Percentiles rank a stretch among this genome's conserved stretches.
phyloP scores from a whole-genome alignment of 2,797 vertebrate genomes.

The Poeciliopsis paucimaculata region DNA sequence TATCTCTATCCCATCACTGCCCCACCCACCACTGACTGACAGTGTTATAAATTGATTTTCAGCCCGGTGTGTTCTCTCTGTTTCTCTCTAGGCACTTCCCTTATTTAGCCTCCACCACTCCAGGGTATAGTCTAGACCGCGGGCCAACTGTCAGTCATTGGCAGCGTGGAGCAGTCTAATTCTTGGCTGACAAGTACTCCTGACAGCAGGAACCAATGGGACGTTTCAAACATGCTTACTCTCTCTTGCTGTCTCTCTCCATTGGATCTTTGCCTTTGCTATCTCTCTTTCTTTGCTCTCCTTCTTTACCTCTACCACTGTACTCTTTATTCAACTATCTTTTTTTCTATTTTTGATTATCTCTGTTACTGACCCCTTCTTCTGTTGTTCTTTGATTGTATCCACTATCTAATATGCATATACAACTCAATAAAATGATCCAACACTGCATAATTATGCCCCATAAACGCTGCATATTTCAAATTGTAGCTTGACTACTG shows the following conservation, averaged over 20 bases:
- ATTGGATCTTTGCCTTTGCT: slow-evolving; percentile 37
- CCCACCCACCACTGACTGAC: slow-evolving; percentile 70
- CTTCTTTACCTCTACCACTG: slow-evolving; percentile 24
- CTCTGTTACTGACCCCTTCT: slow-evolving; percentile 11
- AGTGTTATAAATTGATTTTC: slow-evolving; percentile 79
- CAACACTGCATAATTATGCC: not conserved
- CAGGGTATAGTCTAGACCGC: slow-evolving; percentile 78
- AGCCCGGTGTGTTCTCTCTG: slow-evolving; percentile 72
- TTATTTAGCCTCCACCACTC: slow-evolving; percentile 75
- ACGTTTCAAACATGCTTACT: slow-evolving; percentile 68
- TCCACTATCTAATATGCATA: slow-evolving; percentile 6
- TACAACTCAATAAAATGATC: slow-evolving; percentile 50
- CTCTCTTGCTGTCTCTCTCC: slow-evolving; percentile 55
- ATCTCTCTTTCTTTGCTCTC: slow-evolving; percentile 24
- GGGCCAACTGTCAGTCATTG: slow-evolving; percentile 71
- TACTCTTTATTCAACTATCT: slow-evolving; percentile 17
- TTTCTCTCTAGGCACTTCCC: slow-evolving; percentile 76
- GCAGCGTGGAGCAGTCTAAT: slow-evolving; percentile 74
- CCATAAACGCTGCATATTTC: not conserved
- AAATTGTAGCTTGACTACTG: slow-evolving; percentile 25
- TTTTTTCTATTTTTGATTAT: slow-evolving; percentile 22
- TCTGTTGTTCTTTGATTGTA: slow-evolving; percentile 14
- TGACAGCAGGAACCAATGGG: slow-evolving; percentile 76
- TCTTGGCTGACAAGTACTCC: slow-evolving; percentile 74
- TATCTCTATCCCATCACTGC: slow-evolving; percentile 48